Conservation (phyloP, 1,140 invertebrate species). For the Himalopsyche phryganea region DNA sequence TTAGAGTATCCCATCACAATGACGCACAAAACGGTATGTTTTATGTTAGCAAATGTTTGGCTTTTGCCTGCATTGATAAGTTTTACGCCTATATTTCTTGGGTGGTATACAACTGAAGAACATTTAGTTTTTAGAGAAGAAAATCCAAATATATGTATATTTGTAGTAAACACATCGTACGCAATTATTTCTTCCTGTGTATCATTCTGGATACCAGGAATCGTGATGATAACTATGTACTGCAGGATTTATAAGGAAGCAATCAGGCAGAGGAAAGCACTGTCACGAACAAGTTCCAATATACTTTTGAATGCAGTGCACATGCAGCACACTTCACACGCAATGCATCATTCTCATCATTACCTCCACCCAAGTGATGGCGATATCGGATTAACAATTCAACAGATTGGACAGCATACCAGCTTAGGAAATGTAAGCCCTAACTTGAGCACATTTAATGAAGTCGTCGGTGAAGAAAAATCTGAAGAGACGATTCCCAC, state of each 20-base stretch:
- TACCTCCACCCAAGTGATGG: conserved; percentile 65
- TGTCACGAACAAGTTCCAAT: conserved; percentile 76
- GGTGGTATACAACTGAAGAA: conserved; percentile 84
- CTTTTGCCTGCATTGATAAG: conserved; percentile 86
- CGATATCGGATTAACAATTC: conserved; percentile 45
- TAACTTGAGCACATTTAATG: conserved; percentile 63
- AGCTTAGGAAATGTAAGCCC: conserved; percentile 55
- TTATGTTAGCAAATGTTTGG: conserved; percentile 87
- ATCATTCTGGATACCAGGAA: conserved; percentile 92
- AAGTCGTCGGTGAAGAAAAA: conserved; percentile 61
- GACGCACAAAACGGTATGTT: conserved; percentile 75
- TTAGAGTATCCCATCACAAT: conserved; percentile 86
- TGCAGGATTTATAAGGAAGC: conserved; percentile 87
- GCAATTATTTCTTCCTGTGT: conserved; percentile 87
- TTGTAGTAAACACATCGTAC: conserved; percentile 86
- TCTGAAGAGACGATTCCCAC: conserved; percentile 43
- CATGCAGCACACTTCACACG: conserved; percentile 68
- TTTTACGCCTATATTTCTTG: conserved; percentile 92
- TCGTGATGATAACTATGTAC: conserved; percentile 93
- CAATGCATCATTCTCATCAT: conserved; percentile 61
- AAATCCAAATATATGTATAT: conserved; percentile 77
- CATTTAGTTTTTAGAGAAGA: conserved; percentile 64
- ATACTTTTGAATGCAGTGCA: conserved; percentile 79
- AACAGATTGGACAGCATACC: conserved; percentile 43
- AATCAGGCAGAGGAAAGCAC: conserved; percentile 79